Base-by-base conservation (phyloP, 1,140 invertebrate species). In the Alviniconcha marisindica region DNA sequence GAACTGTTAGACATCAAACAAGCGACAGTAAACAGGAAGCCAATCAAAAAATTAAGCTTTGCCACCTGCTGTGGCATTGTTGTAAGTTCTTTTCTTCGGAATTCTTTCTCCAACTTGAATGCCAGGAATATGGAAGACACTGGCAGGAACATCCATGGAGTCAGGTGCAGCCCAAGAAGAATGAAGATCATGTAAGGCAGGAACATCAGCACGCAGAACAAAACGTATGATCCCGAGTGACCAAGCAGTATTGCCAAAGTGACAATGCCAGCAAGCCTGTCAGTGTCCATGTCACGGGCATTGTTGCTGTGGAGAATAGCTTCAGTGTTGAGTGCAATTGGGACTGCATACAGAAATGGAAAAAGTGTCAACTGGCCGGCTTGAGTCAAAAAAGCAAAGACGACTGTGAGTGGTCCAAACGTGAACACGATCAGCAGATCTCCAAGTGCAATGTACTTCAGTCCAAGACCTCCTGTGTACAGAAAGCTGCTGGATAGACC, bases 231-330 rank as follows among this genome's bases (percentile, higher is more conserved):
- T 81, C 96, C 96, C 60, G 96, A 97, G 88, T 96, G 96, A 24
- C 98, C 98, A 87, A 99, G 96, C n/a, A 98, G 92, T 90, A 99
- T 98, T 14, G 98, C 97, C 85, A 99, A 92, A 10, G 98, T 99
- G 0, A 99, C 96, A 85, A 98, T 97, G 60, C 97, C 97, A 82
- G 96, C 97, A 90, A 95, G 95, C 77, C 95, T 95, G 90, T 98
- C 97, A 84, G 95, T 95, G 83, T 97, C 97, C 86, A 97, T 94
- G 93, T 99, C 97, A 84, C 97, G 95, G 0, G 97, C 97, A 91
- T 99, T 99, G 88, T 99, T 99, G 88, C 96, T 97, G 91, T 99
- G 98, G 71, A 99, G 94, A 89, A 99, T 98, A 38, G 97, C 97
- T 92, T 98, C 98, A 15, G 97, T 98, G 88, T 98, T 99, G 1